Percentiles rank a stretch among this genome's conserved stretches.
phyloP scores from a whole-genome alignment of 2,113 vertebrate species.

The Misgurnus mizolepis region DNA sequence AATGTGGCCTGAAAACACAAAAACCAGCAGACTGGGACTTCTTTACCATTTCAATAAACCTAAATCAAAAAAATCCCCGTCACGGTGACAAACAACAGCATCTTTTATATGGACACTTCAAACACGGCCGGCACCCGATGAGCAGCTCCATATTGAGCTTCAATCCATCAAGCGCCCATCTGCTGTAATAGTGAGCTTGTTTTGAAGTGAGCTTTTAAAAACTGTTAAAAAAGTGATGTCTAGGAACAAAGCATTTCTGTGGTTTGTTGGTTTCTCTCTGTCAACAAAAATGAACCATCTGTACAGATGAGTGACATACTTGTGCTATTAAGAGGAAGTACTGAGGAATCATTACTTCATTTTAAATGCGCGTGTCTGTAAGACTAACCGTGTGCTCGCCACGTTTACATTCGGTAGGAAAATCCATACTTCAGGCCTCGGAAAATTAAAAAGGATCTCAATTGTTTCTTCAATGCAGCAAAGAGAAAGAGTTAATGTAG shows the following conservation, averaged over 20 bases:
- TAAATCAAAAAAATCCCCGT: conserved; percentile 67
- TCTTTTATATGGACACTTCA: conserved; percentile 74
- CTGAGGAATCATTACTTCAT: conserved; percentile 38
- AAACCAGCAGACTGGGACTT: conserved; percentile 53
- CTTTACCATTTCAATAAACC: conserved; percentile 77
- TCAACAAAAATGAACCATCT: conserved; percentile 59
- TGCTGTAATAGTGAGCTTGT: conserved; percentile 76
- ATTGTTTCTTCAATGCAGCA: no score
- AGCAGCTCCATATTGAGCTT: conserved; percentile 69
- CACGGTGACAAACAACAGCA: conserved; percentile 72
- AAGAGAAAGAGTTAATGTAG: no score
- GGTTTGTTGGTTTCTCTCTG: conserved; percentile 71
- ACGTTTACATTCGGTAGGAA: conserved; percentile 2
- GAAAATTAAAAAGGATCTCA: no score
- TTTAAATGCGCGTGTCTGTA: conserved; percentile 8
- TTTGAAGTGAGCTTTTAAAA: conserved; percentile 71
- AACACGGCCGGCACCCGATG: conserved; percentile 62
- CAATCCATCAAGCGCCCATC: conserved; percentile 73
- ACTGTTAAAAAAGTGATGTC: conserved; percentile 72
- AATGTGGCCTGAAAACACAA: conserved; percentile 53
- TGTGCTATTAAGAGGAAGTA: conserved; percentile 18
- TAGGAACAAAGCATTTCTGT: conserved; percentile 74
- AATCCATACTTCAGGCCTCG: not conserved
- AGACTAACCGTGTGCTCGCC: not conserved
- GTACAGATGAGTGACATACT: conserved; percentile 38